Evolutionary conservation across 2,888 invertebrate genomes (phyloP), one percentile per base, ranked within the genome.

Genomic region (Drosophila antonietae): DNA sequence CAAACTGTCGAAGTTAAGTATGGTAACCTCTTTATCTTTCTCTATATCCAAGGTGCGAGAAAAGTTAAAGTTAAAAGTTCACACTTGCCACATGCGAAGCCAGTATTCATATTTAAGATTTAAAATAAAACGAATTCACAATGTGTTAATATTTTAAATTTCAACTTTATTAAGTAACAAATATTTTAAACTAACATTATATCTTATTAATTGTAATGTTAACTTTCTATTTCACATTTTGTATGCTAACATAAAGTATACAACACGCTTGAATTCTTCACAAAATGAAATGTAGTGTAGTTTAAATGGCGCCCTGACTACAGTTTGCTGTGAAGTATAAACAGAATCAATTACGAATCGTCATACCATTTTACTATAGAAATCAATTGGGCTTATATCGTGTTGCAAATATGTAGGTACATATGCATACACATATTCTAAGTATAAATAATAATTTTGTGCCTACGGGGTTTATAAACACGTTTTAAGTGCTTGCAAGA

Each of bases 171-270:
- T 75, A 55, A 62, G 61, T 75, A 75, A 75, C 75, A 75, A 80
- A 80, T 68, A 63, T 52, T 69, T 80, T 77, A 66, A 68, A 67
- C 76, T 81, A 76, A 84, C 77, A 73, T 78, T 73, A 75, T 73
- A 69, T 80, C 90, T 90, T 91, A 90, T 77, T 64, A 70, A 73
- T 82, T 91, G 88, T 88, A 91, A 92, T 91, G 91, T 91, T 91
- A 91, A 91, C 91, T 91, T 91, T 91, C 88, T 90, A 91, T 91
- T 91, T 91, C 91, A 91, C 91, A 91, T 89, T 89, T 91, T 89
- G 86, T 80, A 78, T 77, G 79, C 78, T 87, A 87, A 67, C 66
- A 57, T 75, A 20, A 58, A 68, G 52, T 68, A 53, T 57, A 55
- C 56, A 55, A 67, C 58, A 73, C 35, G 53, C 41, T 57, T 41